Base-by-base conservation (phyloP, 2,797 vertebrate species). In the Prunella strophiata region DNA sequence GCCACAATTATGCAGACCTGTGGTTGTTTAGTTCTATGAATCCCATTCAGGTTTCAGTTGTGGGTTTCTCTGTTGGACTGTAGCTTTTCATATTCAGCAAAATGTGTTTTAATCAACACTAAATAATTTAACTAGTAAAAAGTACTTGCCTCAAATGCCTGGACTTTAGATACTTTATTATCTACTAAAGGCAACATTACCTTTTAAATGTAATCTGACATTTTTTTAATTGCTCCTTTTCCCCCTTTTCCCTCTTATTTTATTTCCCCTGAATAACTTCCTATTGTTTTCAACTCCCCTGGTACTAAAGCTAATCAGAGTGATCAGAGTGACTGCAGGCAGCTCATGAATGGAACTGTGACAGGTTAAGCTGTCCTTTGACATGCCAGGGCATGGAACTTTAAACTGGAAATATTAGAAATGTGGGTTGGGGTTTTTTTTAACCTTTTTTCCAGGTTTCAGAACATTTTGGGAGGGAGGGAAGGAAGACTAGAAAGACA, bases 371-470 rank as follows among this genome's bases (percentile, higher is more conserved):
- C 89, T 92, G 93, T 85, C 88, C 79, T 89, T 92, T 52, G 85
- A 67, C 67, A 36, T 48, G 77, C 78, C 87, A 88, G 59, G 91
- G 91, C 95, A 91, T 77, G 67, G 75, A 76, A 73, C 79, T 92
- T 72, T 3, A 54, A 94, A 90, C 68, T 73, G 68, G 82, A 94
- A 93, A 84, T n/a, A 65, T 2, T 66, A 51, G 45, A 71, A 27
- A 72, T 13, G 32, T 65, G 83, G 76, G 77, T 23, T 71, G 77
- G 86, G 78, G 2, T 12, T 71, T 89, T 93, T 90, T 87, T 86
- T 38, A 34, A 50, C 32, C 30, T 72, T 72, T 47, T 94, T 95
- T 81, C 85, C 94, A 91, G 94, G 91, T 91, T 94, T 94, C 90
- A 73, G 92, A 96, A 93, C 90, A 93, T 30, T 91, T 45, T 45